Base-by-base conservation (phyloP, 2,888 invertebrate genomes). In the Cosmopolites sordidus region DNA sequence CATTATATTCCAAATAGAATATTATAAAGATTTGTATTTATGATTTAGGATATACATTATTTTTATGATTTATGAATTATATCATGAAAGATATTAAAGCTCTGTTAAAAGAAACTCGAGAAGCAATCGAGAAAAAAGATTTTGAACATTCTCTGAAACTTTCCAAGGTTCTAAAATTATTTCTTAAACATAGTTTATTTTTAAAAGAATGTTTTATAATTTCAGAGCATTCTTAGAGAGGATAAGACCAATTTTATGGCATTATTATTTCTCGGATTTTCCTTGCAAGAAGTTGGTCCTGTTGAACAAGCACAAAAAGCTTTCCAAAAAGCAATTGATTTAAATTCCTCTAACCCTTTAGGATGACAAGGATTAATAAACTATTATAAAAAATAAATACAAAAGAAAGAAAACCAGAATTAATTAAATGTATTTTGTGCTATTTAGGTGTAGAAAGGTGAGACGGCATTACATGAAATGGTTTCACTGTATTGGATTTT, bases 171-270 rank as follows among this genome's bases (percentile, higher is more conserved):
- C 11, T 12, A 37, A 37, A 3, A 37, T 6, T 40, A 16, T n/a
- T n/a, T n/a, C n/a, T n/a, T n/a, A n/a, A n/a, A n/a, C n/a, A n/a
- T n/a, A n/a, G n/a, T n/a, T n/a, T n/a, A n/a, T n/a, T n/a, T n/a
- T n/a, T n/a, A n/a, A n/a, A n/a, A n/a, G n/a, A n/a, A n/a, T n/a
- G n/a, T n/a, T 41, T 37, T 29, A 44, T 29, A 41, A 33, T 30
- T 57, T 53, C 33, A 54, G 55, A 40, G 48, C 11, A 78, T 93
- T 48, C 74, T 95, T 29, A 81, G 84, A 63, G 78, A 78, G 60
- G 92, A 93, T 62, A 83, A 86, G 60, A 80, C 81, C 48, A 92
- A 92, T 73, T 92, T 92, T 68, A 83, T 86, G 76, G 92, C 84
- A 0, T 77, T 92, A 57, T 81, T 94, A 39, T 80, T 93, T 63